Evolutionary conservation across 2,113 vertebrate species (phyloP).

Genomic region (Rhynchopsitta pachyrhyncha): DNA sequence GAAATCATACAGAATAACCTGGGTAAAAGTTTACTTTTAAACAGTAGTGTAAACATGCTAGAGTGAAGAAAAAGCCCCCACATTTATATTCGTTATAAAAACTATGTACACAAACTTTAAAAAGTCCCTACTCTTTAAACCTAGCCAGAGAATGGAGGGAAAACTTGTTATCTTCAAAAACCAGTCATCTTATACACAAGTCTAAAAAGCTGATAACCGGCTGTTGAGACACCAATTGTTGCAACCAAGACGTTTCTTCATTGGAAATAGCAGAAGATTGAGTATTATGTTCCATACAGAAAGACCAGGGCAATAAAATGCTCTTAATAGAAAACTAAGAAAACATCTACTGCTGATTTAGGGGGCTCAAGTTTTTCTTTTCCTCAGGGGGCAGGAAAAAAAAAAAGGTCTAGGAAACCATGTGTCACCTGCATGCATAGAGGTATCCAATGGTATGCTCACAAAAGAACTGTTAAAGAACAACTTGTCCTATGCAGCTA

Average conservation of each 20-base stretch:
- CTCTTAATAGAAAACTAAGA: not conserved
- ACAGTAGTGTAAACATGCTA: not conserved
- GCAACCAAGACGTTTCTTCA: not conserved
- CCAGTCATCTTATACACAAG: not conserved
- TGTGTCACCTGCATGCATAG: not conserved
- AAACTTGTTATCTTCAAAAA: not conserved
- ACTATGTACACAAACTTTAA: not conserved
- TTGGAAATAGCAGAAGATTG: not conserved
- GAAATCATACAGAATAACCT: not conserved
- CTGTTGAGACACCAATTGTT: not conserved
- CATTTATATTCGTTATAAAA: not conserved
- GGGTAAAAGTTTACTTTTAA: not conserved
- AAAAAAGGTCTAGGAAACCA: not conserved
- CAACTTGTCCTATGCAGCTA: not conserved
- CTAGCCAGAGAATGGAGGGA: not conserved
- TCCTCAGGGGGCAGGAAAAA: not conserved
- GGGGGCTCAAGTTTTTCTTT: not conserved
- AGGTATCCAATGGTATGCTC: not conserved
- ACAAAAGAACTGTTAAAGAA: constrained; percentile 21
- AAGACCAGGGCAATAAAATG: not conserved
- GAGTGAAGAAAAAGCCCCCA: not conserved
- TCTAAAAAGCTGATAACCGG: not conserved
- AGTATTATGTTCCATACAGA: not conserved
- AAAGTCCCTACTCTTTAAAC: not conserved
- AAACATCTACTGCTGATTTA: not conserved